Conservation (phyloP, 2,888 invertebrate genomes). For the Ochropacha duplaris region DNA sequence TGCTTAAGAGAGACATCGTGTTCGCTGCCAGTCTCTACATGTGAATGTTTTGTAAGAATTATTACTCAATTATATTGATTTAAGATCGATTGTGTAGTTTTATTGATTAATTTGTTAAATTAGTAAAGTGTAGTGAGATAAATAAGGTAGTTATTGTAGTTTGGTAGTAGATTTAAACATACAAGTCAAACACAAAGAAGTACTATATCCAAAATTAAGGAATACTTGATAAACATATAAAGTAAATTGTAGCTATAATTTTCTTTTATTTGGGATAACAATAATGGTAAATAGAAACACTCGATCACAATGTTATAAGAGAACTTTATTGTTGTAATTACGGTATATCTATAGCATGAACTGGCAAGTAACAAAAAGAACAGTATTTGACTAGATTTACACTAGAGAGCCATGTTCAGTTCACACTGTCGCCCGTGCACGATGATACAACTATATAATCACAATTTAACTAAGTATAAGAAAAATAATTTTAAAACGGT, state of each 20-base stretch:
- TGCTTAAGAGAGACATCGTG: constrained; percentile 99
- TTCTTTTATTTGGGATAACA: too few relatives aligned
- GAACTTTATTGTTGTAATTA: constrained; percentile 82
- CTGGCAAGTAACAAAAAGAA: constrained; percentile 79
- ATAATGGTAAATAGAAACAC: constrained; percentile 29
- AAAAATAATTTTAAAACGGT: constrained; percentile 52
- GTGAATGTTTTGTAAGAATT: constrained; percentile 37
- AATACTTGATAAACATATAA: not conserved
- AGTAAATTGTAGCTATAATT: too few relatives aligned
- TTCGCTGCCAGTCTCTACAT: constrained; percentile 98
- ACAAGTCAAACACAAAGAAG: too few relatives aligned
- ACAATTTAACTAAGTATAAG: constrained; percentile 47
- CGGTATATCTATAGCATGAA: constrained; percentile 82
- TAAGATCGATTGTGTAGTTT: constrained; percentile 9
- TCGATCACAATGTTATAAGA: constrained; percentile 78
- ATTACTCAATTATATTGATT: constrained; percentile 8
- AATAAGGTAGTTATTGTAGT: too few relatives aligned
- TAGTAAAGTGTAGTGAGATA: too few relatives aligned
- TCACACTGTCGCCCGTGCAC: constrained; percentile 66
- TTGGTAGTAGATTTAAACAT: too few relatives aligned
- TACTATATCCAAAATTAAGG: too few relatives aligned
- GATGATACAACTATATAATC: constrained; percentile 53
- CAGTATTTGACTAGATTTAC: constrained; percentile 73
- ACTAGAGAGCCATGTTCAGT: constrained; percentile 76
- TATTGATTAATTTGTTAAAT: not conserved